Percentiles rank a stretch among this genome's conserved stretches.
Conservation (phyloP, 2,888 invertebrate genomes). For the Yponomeuta sedellus region DNA sequence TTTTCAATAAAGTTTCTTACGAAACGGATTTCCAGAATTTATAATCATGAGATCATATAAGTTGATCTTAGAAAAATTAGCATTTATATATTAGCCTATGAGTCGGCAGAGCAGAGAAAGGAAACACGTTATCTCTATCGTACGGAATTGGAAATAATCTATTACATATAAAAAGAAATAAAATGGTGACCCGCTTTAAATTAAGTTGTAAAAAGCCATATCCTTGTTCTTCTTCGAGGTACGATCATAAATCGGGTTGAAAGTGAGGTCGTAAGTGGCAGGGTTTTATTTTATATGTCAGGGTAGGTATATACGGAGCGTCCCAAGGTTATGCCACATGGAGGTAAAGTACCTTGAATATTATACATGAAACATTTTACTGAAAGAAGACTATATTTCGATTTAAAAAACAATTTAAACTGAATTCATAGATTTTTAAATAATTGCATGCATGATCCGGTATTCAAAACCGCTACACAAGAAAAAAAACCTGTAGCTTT, state of each 20-base stretch:
- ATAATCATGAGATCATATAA: conserved; percentile 9
- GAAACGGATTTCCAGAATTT: conserved; percentile 1
- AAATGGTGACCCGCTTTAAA: conserved; percentile 46
- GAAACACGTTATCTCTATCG: background rate
- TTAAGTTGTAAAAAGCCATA: conserved; percentile 64
- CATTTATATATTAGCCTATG: conserved; percentile 4
- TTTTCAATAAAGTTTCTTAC: background rate
- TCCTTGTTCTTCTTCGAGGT: conserved; percentile 49
- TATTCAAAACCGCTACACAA: too few species aligned
- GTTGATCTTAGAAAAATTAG: conserved; percentile 13
- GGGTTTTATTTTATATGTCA: too few species aligned
- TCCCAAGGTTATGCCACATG: too few species aligned
- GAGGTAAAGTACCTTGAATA: too few species aligned
- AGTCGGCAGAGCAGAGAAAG: background rate
- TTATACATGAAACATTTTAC: too few species aligned
- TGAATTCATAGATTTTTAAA: too few species aligned
- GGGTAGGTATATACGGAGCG: too few species aligned
- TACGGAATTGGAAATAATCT: background rate
- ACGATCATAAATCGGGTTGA: conserved; percentile 58
- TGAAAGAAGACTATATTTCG: too few species aligned
- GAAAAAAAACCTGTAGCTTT: too few species aligned
- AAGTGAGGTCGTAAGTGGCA: conserved; percentile 60
- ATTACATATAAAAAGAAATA: conserved; percentile 6
- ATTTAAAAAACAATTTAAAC: too few species aligned
- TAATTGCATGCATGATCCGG: too few species aligned